Percentiles rank a stretch among this genome's conserved stretches.
phyloP scores from a whole-genome alignment of 1,140 invertebrate species.

The Nasonia giraulti region DNA sequence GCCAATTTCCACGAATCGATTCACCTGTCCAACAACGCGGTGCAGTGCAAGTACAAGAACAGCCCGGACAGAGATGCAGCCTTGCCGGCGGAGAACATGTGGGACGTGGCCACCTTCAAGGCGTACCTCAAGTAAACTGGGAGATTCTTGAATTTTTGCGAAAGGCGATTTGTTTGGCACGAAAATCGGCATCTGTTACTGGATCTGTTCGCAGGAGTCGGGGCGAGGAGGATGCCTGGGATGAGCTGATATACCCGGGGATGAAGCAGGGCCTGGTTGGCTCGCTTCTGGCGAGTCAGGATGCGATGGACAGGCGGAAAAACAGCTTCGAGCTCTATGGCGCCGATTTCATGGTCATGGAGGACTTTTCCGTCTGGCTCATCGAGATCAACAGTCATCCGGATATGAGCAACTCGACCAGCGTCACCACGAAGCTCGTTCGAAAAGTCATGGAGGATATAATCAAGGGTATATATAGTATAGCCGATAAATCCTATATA shows the following conservation, averaged over 20 bases:
- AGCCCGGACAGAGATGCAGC: conserved; percentile 82
- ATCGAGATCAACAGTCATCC: conserved; percentile 97
- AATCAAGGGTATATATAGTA: conserved; percentile 86
- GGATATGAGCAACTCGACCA: conserved; percentile 90
- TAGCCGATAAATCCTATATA: too few relatives aligned
- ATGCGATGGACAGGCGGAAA: conserved; percentile 88
- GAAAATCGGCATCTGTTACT: too few relatives aligned
- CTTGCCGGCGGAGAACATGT: conserved; percentile 83
- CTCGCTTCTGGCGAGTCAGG: conserved; percentile 89
- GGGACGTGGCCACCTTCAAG: conserved; percentile 71
- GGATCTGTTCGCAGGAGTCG: conserved; percentile 64
- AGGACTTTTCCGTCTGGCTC: conserved; percentile 92
- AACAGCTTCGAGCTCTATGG: conserved; percentile 96
- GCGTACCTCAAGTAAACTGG: conserved; percentile 67
- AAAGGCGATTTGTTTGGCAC: neutral
- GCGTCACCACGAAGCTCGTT: conserved; percentile 90
- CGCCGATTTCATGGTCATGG: conserved; percentile 93
- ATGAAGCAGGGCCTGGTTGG: conserved; percentile 93
- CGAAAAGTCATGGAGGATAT: conserved; percentile 92
- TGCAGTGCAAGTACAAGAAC: conserved; percentile 94
- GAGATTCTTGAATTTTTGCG: neutral
- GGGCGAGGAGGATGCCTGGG: conserved; percentile 85
- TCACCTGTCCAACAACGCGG: conserved; percentile 94
- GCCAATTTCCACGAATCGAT: conserved; percentile 94
- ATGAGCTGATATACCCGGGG: conserved; percentile 89